A percentile compares a stretch with the other conserved stretches of the same genome.
These are phyloP conservation scores for Paraplagusia blochii DNA, from an alignment of 2,113 vertebrate genomes.

Conservation along the genomic window DNA sequence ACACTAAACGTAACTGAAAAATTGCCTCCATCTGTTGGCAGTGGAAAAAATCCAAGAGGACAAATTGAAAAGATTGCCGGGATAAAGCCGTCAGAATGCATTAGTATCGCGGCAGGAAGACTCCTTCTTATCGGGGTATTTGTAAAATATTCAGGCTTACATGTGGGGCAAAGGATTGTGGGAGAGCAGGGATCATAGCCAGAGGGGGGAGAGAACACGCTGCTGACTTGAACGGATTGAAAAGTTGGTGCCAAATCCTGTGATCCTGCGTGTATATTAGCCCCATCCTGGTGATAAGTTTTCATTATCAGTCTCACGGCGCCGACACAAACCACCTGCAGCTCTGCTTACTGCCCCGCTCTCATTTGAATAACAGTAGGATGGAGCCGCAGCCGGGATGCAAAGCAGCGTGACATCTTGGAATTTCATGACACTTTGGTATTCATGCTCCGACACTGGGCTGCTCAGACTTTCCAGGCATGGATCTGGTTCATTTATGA, in stretches of 20 bases:
- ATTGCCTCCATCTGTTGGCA: constrained; percentile 59
- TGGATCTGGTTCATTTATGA: constrained; percentile 1
- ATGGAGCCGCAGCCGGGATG: constrained; percentile 20
- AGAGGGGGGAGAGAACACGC: constrained; percentile 27
- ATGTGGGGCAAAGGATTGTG: neutral
- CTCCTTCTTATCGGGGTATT: constrained; percentile 56
- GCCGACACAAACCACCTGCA: constrained; percentile 27
- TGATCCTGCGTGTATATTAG: constrained; percentile 36
- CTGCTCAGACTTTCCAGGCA: constrained; percentile 15
- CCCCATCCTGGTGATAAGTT: constrained; percentile 6
- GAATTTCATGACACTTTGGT: constrained; percentile 19
- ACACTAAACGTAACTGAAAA: constrained; percentile 60
- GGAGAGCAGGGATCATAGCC: constrained; percentile 6
- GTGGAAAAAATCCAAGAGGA: constrained; percentile 56
- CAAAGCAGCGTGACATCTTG: constrained; percentile 31
- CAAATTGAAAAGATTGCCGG: constrained; percentile 73
- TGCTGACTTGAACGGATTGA: constrained; percentile 44
- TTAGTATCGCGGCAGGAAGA: constrained; percentile 56
- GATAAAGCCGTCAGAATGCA: constrained; percentile 67
- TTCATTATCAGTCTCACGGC: constrained; percentile 8
- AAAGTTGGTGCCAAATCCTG: constrained; percentile 27
- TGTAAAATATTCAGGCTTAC: constrained; percentile 63
- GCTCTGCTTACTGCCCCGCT: constrained; percentile 18
- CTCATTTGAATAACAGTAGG: constrained; percentile 38
- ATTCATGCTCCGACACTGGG: constrained; percentile 15